Percentiles rank a stretch among this genome's conserved stretches.
Evolutionary conservation across 2,888 invertebrate genomes (phyloP).

Genomic region (Andricus quercusramuli): DNA sequence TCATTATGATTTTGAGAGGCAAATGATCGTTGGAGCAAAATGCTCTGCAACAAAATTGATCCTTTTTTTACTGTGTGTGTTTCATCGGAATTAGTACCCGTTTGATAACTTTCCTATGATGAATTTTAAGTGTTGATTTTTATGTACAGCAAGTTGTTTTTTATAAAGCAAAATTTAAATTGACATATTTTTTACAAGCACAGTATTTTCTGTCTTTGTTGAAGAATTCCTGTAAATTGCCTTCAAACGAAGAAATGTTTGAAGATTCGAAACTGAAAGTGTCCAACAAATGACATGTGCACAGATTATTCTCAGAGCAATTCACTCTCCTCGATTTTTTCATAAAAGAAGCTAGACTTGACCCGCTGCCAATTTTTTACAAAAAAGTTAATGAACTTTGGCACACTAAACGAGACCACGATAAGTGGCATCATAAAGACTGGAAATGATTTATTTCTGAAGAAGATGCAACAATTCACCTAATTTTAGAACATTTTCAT

Average conservation of each 20-base stretch:
- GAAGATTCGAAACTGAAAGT: conserved; percentile 78
- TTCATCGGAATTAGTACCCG: conserved; percentile 87
- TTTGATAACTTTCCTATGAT: conserved; percentile 85
- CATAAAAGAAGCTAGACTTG: conserved; percentile 67
- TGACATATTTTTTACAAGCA: conserved; percentile 65
- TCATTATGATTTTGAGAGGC: no score
- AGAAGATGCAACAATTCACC: conserved; percentile 50
- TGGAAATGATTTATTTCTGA: conserved; percentile 60
- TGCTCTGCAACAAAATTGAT: no score
- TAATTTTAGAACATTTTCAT: conserved; percentile 2
- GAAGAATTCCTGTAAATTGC: conserved; percentile 82
- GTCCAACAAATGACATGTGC: conserved; percentile 69
- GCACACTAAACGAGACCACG: conserved; percentile 46
- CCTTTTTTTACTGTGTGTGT: no score
- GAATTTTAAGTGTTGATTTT: not conserved
- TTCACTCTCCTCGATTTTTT: conserved; percentile 78
- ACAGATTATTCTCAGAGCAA: conserved; percentile 74
- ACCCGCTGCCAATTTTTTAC: conserved; percentile 62
- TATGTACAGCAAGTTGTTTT: not conserved
- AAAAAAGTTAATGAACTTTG: conserved; percentile 59
- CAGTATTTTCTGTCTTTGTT: conserved; percentile 83
- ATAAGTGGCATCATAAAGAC: conserved; percentile 63
- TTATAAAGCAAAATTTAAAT: not conserved
- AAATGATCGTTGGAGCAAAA: no score
- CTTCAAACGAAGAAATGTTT: conserved; percentile 84